phyloP scores from a whole-genome alignment of 1,140 invertebrate genomes.

The Goniozus legneri region DNA sequence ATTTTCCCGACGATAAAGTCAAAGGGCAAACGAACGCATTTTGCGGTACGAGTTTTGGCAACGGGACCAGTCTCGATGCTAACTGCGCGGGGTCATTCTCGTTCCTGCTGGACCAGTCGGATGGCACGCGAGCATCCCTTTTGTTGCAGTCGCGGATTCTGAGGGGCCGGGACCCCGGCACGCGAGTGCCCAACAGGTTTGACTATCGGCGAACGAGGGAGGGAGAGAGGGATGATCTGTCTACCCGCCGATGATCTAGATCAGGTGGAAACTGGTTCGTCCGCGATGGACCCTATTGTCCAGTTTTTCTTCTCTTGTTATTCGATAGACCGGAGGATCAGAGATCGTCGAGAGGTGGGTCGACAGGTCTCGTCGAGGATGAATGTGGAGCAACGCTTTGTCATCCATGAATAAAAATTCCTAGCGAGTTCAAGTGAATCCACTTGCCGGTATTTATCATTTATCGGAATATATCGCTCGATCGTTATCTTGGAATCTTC shows the following conservation, averaged over 20 bases:
- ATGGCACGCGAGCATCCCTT: slow-evolving; percentile 1
- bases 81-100: too few species aligned
- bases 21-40: slow-evolving; percentile 45
- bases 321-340: slow-evolving; percentile 17
- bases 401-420: too few species aligned
- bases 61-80: slow-evolving; percentile 16
- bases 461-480: too few species aligned
- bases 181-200: slow-evolving; percentile 47
- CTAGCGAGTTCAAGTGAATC: too few species aligned
- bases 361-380: slow-evolving; percentile 11
- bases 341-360: slow-evolving; percentile 14
- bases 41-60: slow-evolving; percentile 31
- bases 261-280: slow-evolving; percentile 54
- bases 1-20: slow-evolving; percentile 26
- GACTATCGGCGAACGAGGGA: slow-evolving; percentile 9
- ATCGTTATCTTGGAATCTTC: too few species aligned
- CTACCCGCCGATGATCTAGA: slow-evolving; percentile 33
- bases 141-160: not conserved
- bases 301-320: slow-evolving; percentile 15
- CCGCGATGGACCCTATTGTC: not conserved
- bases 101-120: too few species aligned
- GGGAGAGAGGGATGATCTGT: slow-evolving; percentile 18
- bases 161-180: slow-evolving; percentile 39
- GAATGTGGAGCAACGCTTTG: too few species aligned
- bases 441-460: too few species aligned